Evolutionary conservation across 2,113 vertebrate genomes (phyloP), one percentile per base, ranked within the genome.

Genomic region (Daubentonia madagascariensis): DNA sequence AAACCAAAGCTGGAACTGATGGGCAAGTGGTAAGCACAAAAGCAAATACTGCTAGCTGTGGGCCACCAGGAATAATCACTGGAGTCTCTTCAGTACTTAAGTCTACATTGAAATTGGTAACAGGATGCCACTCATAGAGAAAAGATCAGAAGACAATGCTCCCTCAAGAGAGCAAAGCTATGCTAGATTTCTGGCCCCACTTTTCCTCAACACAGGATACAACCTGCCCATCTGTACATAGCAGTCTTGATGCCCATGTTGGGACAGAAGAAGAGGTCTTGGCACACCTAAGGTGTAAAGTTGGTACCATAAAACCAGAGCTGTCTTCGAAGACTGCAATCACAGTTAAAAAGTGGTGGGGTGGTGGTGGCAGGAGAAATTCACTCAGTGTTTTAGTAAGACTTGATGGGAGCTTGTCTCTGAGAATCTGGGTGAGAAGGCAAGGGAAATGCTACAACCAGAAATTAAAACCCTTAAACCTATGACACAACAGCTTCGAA

Each of bases 381-480:
- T 2, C 35, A 63, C 23, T 18, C 20, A 28, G 1, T 85, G n/a
- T 87, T 61, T 84, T 70, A 50, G 6, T 32, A 63, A 84, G 30
- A 37, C 1, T 18, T 80, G 48, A 54, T 16, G 45, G 23, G 40
- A 45, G 28, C 25, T 40, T 94, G 13, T 81, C 85, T 80, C 94
- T 48, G 32, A 96, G 12, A 75, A 86, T 63, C 23, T 18, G n/a
- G 5, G 22, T 59, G 32, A 81, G 28, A 83, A 61, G 28, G 1
- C n/a, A 57, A 3, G 30, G 16, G 28, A 76, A 87, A 91, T 12
- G 12, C 23, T 78, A 25, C 12, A 30, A 61, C 12, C 84, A 88
- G 73, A 94, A 92, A 96, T 61, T 90, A 92, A 84, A 92, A 86
- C 22, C 45, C 54, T 50, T 50, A 88, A 45, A 10, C 76, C 67